phyloP scores from a whole-genome alignment of 1,140 invertebrate genomes.

The Bombus superbus region DNA sequence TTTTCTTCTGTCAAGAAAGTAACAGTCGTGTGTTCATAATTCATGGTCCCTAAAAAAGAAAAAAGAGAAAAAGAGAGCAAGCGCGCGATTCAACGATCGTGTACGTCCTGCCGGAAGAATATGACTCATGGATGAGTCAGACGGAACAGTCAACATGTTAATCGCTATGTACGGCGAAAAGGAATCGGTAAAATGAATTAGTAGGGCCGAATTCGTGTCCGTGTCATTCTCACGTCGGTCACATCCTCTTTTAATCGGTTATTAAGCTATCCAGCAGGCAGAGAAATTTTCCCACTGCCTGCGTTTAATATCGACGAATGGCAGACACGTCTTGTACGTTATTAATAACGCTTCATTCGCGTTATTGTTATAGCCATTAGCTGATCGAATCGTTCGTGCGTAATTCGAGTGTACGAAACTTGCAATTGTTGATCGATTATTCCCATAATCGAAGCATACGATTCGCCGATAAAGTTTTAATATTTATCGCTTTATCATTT shows the following conservation, averaged over 20 bases:
- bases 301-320: background rate
- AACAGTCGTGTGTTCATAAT: too few species aligned
- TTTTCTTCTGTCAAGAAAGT: too few species aligned
- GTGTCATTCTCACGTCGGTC: background rate
- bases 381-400: background rate
- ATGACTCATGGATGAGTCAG: slow-evolving; percentile 4
- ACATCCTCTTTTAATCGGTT: slow-evolving; percentile 3
- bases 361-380: background rate
- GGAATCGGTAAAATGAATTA: background rate
- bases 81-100: background rate
- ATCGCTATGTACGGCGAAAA: background rate
- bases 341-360: background rate
- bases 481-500: background rate
- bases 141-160: background rate
- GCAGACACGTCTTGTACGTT: background rate
- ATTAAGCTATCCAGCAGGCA: background rate
- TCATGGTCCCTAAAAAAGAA: too few species aligned
- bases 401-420: background rate
- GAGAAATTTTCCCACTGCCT: background rate
- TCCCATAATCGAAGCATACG: background rate
- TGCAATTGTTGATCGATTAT: background rate
- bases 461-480: background rate
- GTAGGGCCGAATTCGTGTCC: background rate
- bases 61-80: background rate
- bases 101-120: slow-evolving; percentile 6